These are phyloP conservation scores for Coregonus suidteri DNA, from an alignment of 2,797 vertebrate species.

Conservation along the genomic window DNA sequence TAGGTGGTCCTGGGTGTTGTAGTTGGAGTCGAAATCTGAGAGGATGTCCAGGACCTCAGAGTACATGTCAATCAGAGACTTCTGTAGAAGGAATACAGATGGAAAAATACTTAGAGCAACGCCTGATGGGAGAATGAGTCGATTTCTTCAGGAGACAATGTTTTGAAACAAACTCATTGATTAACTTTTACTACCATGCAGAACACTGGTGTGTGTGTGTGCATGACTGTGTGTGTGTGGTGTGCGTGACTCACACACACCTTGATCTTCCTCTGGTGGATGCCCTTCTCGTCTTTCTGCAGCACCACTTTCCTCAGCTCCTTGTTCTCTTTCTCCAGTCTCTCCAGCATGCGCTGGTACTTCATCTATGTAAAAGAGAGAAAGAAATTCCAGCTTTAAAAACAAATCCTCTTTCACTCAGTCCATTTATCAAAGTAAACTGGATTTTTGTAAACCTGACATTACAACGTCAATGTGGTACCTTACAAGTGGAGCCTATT, in stretches of 20 bases:
- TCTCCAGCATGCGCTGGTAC: slow-evolving; percentile 96
- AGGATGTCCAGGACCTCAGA: slow-evolving; percentile 97
- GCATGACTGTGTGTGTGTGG: neutral
- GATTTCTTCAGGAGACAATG: neutral
- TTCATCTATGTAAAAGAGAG: slow-evolving; percentile 79
- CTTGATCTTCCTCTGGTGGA: slow-evolving; percentile 96
- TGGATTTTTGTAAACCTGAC: too few species aligned
- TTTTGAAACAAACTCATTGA: neutral
- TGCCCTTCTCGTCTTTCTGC: slow-evolving; percentile 94
- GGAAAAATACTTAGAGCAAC: neutral
- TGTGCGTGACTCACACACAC: slow-evolving; percentile 61
- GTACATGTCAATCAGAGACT: slow-evolving; percentile 98
- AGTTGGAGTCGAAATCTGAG: slow-evolving; percentile 98
- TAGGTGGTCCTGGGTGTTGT: slow-evolving; percentile 97
- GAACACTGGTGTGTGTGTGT: too few species aligned
- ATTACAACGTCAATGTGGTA: too few species aligned
- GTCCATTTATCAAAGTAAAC: neutral
- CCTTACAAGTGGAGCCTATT: too few species aligned
- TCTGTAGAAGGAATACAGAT: slow-evolving; percentile 73
- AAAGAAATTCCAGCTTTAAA: neutral
- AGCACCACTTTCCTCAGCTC: slow-evolving; percentile 85
- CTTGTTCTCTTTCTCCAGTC: slow-evolving; percentile 88
- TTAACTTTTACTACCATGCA: too few species aligned
- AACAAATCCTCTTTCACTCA: neutral
- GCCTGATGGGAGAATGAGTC: neutral